A percentile compares a stretch with the other conserved stretches of the same genome.
Conservation (phyloP, 2,888 invertebrate genomes). For the Atethmia centrago region DNA sequence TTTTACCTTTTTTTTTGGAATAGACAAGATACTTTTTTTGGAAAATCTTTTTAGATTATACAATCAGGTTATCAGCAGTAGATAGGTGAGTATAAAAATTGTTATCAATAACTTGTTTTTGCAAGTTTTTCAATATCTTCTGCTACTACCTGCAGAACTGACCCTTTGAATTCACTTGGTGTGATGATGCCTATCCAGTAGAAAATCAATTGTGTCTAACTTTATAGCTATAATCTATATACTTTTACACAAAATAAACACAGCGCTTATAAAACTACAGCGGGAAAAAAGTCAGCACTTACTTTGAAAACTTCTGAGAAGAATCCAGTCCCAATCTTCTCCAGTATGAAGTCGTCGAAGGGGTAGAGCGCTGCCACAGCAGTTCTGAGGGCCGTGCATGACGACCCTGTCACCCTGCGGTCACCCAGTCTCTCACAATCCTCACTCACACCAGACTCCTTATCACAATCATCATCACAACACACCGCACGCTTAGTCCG, state of each 20-base stretch:
- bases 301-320: slow-evolving; percentile 99
- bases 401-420: slow-evolving; percentile 89
- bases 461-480: slow-evolving; percentile 88
- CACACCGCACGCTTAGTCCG: slow-evolving; percentile 83
- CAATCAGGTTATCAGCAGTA: no score
- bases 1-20: slow-evolving; percentile 19
- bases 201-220: background rate
- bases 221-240: background rate
- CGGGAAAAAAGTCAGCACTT: slow-evolving; percentile 75
- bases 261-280: background rate
- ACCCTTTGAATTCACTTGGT: background rate
- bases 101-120: slow-evolving; percentile 5
- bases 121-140: background rate
- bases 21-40: background rate
- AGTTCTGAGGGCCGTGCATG: slow-evolving; percentile 97
- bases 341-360: slow-evolving; percentile 97
- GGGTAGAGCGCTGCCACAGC: slow-evolving; percentile 98
- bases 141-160: background rate
- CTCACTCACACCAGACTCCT: slow-evolving; percentile 89
- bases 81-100: background rate
- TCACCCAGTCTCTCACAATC: slow-evolving; percentile 87
- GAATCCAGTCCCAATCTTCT: slow-evolving; percentile 98
- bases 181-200: no score
- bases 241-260: background rate
- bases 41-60: background rate